phyloP scores from a whole-genome alignment of 2,888 invertebrate species.

The Bombylius major region DNA sequence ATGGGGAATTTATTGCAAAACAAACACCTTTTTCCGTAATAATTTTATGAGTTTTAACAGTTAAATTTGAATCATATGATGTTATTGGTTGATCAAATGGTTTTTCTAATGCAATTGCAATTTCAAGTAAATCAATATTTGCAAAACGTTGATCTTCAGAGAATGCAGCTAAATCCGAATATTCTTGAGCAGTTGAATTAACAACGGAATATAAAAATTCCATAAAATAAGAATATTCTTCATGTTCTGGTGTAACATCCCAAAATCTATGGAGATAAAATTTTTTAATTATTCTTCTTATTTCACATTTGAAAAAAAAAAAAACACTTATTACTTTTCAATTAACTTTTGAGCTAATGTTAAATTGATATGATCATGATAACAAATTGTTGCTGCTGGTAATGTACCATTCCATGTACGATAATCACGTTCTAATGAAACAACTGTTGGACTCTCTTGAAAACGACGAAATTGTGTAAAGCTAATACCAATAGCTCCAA shows the following conservation, averaged over 20 bases:
- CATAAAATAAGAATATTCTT: conserved; percentile 38
- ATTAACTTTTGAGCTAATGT: conserved; percentile 28
- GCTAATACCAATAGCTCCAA: conserved; percentile 21
- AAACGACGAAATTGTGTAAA: conserved; percentile 25
- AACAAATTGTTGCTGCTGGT: conserved; percentile 33
- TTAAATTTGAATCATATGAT: conserved; percentile 20
- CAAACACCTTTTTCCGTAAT: conserved; percentile 57
- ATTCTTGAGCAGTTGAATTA: conserved; percentile 36
- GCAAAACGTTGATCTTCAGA: conserved; percentile 35
- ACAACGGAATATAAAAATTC: conserved; percentile 37
- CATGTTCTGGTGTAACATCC: conserved; percentile 33
- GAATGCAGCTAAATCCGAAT: conserved; percentile 33
- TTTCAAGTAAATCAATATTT: conserved; percentile 34
- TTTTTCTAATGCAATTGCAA: conserved; percentile 23
- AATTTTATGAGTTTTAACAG: conserved; percentile 28
- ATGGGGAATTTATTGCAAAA: conserved; percentile 46
- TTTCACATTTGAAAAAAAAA: too few relatives aligned
- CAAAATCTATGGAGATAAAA: conserved; percentile 21
- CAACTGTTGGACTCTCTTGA: conserved; percentile 28
- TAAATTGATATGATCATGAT: conserved; percentile 29
- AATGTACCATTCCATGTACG: conserved; percentile 32
- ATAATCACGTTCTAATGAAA: conserved; percentile 33
- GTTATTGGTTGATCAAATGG: conserved; percentile 26
- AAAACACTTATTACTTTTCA: conserved; percentile 13
- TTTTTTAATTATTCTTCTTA: too few relatives aligned